Conservation (phyloP, 37 sponge, comb jelly and placozoan species). For the Aphrocallistes beatrix region DNA sequence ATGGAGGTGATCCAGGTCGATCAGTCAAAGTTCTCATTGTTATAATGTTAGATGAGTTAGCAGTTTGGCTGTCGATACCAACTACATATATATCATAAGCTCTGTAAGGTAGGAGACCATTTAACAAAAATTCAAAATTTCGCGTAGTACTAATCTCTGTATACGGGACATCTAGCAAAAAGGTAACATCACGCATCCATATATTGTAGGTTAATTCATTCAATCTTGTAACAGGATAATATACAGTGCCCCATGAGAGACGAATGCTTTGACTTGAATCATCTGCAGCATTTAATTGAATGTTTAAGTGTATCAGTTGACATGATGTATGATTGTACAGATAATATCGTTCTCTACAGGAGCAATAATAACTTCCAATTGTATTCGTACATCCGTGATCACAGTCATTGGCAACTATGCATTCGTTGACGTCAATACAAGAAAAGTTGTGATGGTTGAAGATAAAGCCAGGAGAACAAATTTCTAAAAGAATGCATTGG, state of each 20-base stretch:
- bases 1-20: background rate
- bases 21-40: background rate
- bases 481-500: too few species aligned
- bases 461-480: background rate
- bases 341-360: background rate
- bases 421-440: background rate
- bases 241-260: background rate
- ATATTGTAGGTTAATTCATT: background rate
- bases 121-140: background rate
- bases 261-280: background rate
- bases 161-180: background rate
- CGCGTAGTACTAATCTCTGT: background rate
- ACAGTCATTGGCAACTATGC: background rate
- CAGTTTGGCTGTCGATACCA: background rate
- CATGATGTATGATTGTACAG: background rate
- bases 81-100: background rate
- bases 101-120: background rate
- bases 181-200: background rate
- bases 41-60: background rate
- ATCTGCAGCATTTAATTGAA: background rate
- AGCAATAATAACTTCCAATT: background rate
- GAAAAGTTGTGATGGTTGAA: background rate
- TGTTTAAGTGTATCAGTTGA: background rate
- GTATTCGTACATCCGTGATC: background rate
- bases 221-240: background rate